Percentiles rank a stretch among this genome's conserved stretches.
Conservation (phyloP, 2,797 vertebrate species). For the Ambastaia sidthimunki region DNA sequence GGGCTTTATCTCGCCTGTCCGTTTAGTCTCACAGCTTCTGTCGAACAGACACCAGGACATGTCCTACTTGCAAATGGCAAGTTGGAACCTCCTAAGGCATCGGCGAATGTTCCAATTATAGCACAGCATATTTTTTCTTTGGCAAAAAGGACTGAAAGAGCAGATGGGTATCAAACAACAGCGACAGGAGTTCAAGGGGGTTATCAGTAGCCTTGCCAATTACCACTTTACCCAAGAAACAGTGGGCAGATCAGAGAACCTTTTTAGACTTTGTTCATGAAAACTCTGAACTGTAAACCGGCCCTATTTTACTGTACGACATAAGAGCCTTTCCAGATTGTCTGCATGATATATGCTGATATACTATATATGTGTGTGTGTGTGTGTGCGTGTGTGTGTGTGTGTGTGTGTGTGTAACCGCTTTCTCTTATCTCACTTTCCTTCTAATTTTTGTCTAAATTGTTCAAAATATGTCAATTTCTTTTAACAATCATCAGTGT, state of each 20-base stretch:
- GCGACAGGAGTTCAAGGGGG: slow-evolving; percentile 67
- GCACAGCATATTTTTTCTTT: slow-evolving; percentile 67
- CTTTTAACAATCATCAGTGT: neutral
- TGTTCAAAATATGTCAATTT: slow-evolving; percentile 25
- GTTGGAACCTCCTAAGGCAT: slow-evolving; percentile 54
- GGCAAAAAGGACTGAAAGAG: slow-evolving; percentile 58
- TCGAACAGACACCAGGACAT: slow-evolving; percentile 46
- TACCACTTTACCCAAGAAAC: slow-evolving; percentile 66
- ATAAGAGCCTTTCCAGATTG: neutral
- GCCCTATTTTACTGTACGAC: neutral
- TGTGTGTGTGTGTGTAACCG: no score
- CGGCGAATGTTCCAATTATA: slow-evolving; percentile 68
- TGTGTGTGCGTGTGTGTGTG: no score
- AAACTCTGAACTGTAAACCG: slow-evolving; percentile 20
- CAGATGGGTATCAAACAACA: slow-evolving; percentile 69
- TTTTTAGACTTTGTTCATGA: slow-evolving; percentile 31
- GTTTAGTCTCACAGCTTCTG: slow-evolving; percentile 61
- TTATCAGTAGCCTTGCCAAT: slow-evolving; percentile 74
- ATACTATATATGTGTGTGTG: no score
- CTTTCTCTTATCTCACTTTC: no score
- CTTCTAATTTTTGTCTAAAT: neutral
- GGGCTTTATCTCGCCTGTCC: neutral
- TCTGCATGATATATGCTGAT: neutral
- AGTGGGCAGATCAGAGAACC: slow-evolving; percentile 6
- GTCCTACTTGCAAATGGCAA: slow-evolving; percentile 51